Evolutionary conservation across 2,888 invertebrate species (phyloP), one percentile per base, ranked within the genome.

Genomic region (Dynastes hyllus): DNA sequence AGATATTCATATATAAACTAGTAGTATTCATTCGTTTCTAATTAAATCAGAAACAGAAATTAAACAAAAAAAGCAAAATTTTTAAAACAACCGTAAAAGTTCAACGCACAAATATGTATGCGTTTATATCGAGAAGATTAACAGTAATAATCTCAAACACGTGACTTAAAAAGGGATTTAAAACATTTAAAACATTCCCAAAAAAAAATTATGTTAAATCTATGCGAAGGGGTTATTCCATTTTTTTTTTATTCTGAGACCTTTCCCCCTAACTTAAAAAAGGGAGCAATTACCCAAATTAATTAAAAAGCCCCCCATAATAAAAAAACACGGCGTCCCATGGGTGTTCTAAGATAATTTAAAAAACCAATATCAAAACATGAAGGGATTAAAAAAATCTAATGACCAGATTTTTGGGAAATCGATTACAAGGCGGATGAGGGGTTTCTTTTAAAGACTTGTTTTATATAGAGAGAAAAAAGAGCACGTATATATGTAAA

Each of bases 271-370:
- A 69, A 45, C 45, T 2, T 45, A 50, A 22, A 29, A 45, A 45
- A 45, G 11, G 45, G 11, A 11, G 8, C 45, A 45, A 45, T 45
- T 45, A 45, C 45, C 45, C 45, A 61, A 73, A 73, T 73, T 73
- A 73, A 73, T 73, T 58, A 73, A 58, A 73, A 58, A n/a, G n/a
- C n/a, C n/a, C n/a, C n/a, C n/a, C n/a, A n/a, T n/a, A n/a, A n/a
- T n/a, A n/a, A n/a, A n/a, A n/a, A n/a, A n/a, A n/a, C n/a, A n/a
- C n/a, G n/a, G n/a, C n/a, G n/a, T n/a, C n/a, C n/a, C n/a, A n/a
- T n/a, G n/a, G n/a, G n/a, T n/a, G n/a, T n/a, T n/a, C 29, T 51
- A 11, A 73, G 55, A 73, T 73, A 73, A 73, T 73, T 58, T 71
- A 71, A 71, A 55, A 61, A 45, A 40, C 40, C 37, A 58, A 58